Evolutionary conservation across 2,113 vertebrate species (phyloP).

Genomic region (Platycercus adscitus): DNA sequence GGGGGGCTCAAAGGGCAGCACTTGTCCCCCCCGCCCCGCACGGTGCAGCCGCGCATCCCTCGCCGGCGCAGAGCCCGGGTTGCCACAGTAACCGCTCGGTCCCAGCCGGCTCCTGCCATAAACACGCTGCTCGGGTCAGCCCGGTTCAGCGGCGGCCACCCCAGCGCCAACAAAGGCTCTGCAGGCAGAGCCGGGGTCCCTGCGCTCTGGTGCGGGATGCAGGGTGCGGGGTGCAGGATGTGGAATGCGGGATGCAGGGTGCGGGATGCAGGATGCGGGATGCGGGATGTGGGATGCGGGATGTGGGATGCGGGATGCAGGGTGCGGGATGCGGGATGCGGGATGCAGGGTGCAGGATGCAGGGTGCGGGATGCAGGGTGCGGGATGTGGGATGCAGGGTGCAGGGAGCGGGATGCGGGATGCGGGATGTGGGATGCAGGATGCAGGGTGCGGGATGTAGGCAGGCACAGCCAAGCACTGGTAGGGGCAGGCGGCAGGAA

Average conservation of each 20-base stretch:
- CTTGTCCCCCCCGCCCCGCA: accelerated
- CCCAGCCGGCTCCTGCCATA: neutral
- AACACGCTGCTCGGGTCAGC: neutral
- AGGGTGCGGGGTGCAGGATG: too few species aligned
- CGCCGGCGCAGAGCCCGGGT: neutral
- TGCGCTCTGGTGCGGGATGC: accelerated
- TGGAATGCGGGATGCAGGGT: neutral
- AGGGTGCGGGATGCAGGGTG: accelerated
- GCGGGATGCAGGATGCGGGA: too few species aligned
- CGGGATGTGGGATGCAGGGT: accelerated
- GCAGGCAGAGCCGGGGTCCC: neutral
- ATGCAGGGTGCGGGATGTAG: neutral
- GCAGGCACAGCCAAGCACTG: neutral
- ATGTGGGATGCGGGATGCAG: too few species aligned
- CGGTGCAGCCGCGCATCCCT: neutral
- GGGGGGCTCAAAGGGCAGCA: neutral
- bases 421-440: too few species aligned
- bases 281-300: too few species aligned
- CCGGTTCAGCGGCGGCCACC: neutral
- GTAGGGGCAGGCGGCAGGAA: neutral
- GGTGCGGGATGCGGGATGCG: too few species aligned
- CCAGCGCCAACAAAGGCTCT: neutral
- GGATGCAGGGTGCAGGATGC: accelerated
- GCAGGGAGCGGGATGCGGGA: too few species aligned
- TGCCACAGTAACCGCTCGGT: neutral